These are phyloP conservation scores for Zaprionus inermis DNA, from an alignment of 1,140 invertebrate genomes.

Conservation along the genomic window DNA sequence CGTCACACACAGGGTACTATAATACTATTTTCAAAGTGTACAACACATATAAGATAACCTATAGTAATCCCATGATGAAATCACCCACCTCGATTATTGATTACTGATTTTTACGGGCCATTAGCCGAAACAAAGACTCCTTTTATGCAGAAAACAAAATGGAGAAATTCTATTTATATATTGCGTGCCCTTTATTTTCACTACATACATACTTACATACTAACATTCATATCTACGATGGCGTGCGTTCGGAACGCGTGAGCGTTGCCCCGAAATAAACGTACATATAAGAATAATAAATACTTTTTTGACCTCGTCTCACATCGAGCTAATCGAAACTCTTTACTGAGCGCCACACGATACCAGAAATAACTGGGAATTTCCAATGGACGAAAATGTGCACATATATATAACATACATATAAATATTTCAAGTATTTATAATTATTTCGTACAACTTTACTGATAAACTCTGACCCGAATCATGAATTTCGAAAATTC, in stretches of 20 bases:
- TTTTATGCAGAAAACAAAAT: background rate
- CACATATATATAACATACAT: background rate
- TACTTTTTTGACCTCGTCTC: conserved; percentile 9
- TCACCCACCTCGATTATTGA: background rate
- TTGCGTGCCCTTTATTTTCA: conserved; percentile 62
- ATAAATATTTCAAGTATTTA: background rate
- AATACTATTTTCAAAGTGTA: background rate
- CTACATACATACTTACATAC: background rate
- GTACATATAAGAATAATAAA: conserved; percentile 14
- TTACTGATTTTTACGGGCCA: background rate
- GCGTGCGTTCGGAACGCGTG: conserved; percentile 16
- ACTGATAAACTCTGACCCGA: conserved; percentile 1
- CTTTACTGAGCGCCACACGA: background rate
- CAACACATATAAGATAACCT: background rate
- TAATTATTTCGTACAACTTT: background rate
- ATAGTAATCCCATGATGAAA: background rate
- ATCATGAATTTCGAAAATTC: background rate
- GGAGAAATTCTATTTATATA: conserved; percentile 36
- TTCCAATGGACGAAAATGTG: conserved; percentile 30
- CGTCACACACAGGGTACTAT: background rate
- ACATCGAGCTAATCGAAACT: background rate
- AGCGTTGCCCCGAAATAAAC: conserved; percentile 5
- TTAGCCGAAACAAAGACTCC: conserved; percentile 1
- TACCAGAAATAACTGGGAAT: conserved; percentile 52
- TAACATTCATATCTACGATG: background rate